Conservation (phyloP, 1,140 invertebrate genomes). For the Hyposmocoma kahamanoa region DNA sequence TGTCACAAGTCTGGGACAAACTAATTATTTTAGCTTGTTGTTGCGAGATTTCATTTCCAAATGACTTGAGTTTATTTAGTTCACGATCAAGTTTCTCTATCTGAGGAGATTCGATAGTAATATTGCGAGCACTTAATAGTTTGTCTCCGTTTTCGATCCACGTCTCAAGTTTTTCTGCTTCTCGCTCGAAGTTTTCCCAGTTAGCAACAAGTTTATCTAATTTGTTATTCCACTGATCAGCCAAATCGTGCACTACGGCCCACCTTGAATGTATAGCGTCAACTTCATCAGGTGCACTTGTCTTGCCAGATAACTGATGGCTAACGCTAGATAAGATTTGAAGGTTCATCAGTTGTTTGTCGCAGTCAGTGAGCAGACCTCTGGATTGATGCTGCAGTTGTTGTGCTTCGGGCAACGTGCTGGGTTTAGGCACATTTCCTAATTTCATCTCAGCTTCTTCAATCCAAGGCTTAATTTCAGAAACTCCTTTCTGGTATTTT, state of each 20-base stretch:
- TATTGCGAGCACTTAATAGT: conserved; percentile 70
- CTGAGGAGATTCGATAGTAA: conserved; percentile 79
- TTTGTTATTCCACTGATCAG: conserved; percentile 82
- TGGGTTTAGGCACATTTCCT: conserved; percentile 81
- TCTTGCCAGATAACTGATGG: conserved; percentile 82
- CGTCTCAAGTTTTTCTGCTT: conserved; percentile 80
- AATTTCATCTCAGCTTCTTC: conserved; percentile 88
- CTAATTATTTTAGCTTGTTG: conserved; percentile 87
- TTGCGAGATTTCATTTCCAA: conserved; percentile 87
- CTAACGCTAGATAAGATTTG: conserved; percentile 83
- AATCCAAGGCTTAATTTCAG: conserved; percentile 91
- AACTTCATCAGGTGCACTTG: conserved; percentile 84
- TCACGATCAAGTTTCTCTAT: conserved; percentile 83
- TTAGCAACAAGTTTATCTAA: conserved; percentile 84
- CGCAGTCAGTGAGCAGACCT: conserved; percentile 83
- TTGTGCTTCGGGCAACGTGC: conserved; percentile 85
- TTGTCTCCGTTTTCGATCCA: conserved; percentile 83
- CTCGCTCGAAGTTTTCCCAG: conserved; percentile 87
- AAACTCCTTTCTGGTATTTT: conserved; percentile 85
- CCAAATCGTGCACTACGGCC: conserved; percentile 83
- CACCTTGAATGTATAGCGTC: conserved; percentile 87
- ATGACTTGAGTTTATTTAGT: conserved; percentile 81
- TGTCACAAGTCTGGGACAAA: conserved; percentile 85
- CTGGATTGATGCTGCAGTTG: conserved; percentile 81
- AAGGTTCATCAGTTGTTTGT: conserved; percentile 82